Conservation (phyloP, 2,113 vertebrate genomes). For the Pholis gunnellus region DNA sequence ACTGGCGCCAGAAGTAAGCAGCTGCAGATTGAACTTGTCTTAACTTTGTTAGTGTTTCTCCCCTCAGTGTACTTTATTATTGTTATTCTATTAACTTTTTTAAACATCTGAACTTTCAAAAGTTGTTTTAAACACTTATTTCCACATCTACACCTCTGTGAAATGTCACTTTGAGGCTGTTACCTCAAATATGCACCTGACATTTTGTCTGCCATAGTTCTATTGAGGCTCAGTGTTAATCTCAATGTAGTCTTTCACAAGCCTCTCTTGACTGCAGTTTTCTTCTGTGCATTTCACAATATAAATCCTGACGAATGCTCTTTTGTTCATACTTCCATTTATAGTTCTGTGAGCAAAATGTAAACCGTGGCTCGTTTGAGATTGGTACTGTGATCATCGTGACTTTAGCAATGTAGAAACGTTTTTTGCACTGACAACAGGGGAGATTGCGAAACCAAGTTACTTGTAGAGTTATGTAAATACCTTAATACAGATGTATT, state of each 20-base stretch:
- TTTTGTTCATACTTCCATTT: constrained; percentile 24
- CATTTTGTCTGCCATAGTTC: not conserved
- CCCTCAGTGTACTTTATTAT: not conserved
- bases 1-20: constrained; percentile 26
- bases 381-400: constrained; percentile 70
- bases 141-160: not conserved
- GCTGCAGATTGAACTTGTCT: constrained; percentile 18
- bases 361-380: constrained; percentile 42
- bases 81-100: not conserved
- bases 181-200: constrained; percentile 31
- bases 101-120: constrained; percentile 16
- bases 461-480: constrained; percentile 68
- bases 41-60: constrained; percentile 10
- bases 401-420: constrained; percentile 44
- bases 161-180: constrained; percentile 32
- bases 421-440: constrained; percentile 70
- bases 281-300: constrained; percentile 5
- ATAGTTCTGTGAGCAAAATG: constrained; percentile 21
- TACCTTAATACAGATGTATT: constrained; percentile 45
- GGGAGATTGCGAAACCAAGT: constrained; percentile 33
- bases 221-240: constrained; percentile 9
- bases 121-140: not conserved
- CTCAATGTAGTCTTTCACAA: not conserved
- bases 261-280: not conserved
- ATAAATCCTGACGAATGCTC: not conserved